Evolutionary conservation across 2,113 vertebrate species (phyloP).

Genomic region (Pseudopipra pipra): DNA sequence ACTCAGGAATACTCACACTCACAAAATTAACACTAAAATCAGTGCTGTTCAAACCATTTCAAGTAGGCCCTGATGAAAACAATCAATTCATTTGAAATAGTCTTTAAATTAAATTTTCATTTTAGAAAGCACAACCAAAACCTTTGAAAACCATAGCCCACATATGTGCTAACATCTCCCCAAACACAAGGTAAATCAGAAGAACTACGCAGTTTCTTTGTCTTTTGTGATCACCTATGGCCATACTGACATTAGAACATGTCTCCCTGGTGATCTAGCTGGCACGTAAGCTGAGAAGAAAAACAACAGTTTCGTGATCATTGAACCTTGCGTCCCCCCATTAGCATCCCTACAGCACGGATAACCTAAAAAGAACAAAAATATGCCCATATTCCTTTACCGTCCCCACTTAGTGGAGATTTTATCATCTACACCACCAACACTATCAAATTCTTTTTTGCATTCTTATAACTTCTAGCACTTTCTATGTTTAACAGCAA

Average conservation of each 20-base stretch:
- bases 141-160: background rate
- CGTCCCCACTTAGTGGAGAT: fast-evolving
- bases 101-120: background rate
- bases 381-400: fast-evolving
- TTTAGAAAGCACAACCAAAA: background rate
- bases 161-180: background rate
- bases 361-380: background rate
- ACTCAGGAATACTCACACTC: background rate
- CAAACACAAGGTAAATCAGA: background rate
- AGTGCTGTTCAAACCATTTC: background rate
- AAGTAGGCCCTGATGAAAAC: background rate
- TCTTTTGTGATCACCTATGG: background rate
- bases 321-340: background rate
- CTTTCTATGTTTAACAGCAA: background rate
- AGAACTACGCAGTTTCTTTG: background rate
- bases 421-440: background rate
- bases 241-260: background rate
- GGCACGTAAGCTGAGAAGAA: background rate
- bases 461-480: background rate
- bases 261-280: background rate
- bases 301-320: background rate
- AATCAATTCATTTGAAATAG: background rate
- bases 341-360: fast-evolving
- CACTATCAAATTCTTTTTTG: background rate
- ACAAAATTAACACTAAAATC: background rate